Evolutionary conservation across 1,140 invertebrate species (phyloP).

Genomic region (Listronotus bonariensis): DNA sequence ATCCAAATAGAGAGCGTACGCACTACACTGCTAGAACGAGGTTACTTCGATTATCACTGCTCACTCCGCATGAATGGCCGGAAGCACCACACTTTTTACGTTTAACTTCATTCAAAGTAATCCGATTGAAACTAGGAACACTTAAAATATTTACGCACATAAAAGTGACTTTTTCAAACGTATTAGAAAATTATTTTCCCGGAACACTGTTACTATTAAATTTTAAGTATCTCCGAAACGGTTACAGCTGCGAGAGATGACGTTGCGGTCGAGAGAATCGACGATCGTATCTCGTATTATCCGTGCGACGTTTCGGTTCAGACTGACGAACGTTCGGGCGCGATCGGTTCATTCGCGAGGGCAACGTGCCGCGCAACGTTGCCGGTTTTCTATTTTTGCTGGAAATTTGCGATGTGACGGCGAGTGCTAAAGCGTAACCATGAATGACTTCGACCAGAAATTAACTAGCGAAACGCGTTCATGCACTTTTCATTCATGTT

Average conservation of each 20-base stretch:
- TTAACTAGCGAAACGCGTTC: too few relatives aligned
- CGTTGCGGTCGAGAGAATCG: background rate
- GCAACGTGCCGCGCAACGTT: conserved; percentile 30
- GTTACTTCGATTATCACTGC: conserved; percentile 12
- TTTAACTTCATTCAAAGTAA: conserved; percentile 17
- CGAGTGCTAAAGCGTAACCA: background rate
- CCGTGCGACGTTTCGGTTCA: conserved; percentile 16
- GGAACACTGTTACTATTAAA: background rate
- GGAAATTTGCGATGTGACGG: background rate
- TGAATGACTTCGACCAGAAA: too few relatives aligned
- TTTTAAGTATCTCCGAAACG: background rate
- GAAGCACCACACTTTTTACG: conserved; percentile 1
- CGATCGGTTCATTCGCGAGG: conserved; percentile 32
- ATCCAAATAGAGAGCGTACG: conserved; percentile 8
- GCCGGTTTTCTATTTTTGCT: background rate
- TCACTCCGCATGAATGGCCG: conserved; percentile 1
- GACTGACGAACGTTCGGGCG: conserved; percentile 28
- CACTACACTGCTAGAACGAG: conserved; percentile 16
- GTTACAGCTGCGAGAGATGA: background rate
- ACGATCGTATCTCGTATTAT: background rate
- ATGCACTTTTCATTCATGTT: too few relatives aligned
- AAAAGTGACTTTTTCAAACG: background rate
- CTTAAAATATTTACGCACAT: conserved; percentile 1
- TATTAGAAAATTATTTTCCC: background rate
- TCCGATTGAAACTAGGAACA: background rate